phyloP scores from a whole-genome alignment of 2,888 invertebrate genomes.

The Drosophila suboccidentalis region DNA sequence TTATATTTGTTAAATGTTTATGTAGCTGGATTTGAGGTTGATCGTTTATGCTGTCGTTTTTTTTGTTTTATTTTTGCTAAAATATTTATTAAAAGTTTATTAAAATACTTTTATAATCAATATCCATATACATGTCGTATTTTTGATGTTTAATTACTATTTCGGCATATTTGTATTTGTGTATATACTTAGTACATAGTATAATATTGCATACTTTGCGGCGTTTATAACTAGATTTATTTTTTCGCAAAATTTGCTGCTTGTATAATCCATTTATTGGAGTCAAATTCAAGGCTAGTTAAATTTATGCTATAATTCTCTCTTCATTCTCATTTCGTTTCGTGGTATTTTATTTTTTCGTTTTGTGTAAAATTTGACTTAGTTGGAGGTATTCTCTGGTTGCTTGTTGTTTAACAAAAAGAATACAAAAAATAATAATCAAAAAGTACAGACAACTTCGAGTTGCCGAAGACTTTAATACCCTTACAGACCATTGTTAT shows the following conservation, averaged over 20 bases:
- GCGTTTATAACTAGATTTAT: conserved; percentile 69
- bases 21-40: conserved; percentile 38
- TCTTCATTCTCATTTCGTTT: conserved; percentile 16
- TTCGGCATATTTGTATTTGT: conserved; percentile 27
- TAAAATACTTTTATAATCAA: conserved; percentile 77
- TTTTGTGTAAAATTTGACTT: conserved; percentile 58
- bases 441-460: conserved; percentile 10
- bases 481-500: conserved; percentile 2
- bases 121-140: conserved; percentile 71
- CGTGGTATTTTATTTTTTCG: conserved; percentile 13
- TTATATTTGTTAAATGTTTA: conserved; percentile 11
- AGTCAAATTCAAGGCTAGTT: conserved; percentile 77
- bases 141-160: conserved; percentile 43
- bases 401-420: conserved; percentile 8
- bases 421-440: background rate
- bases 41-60: conserved; percentile 36
- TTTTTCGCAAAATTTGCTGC: conserved; percentile 42
- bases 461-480: conserved; percentile 1
- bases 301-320: conserved; percentile 67
- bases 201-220: conserved; percentile 81
- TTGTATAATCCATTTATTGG: conserved; percentile 53
- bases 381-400: conserved; percentile 75
- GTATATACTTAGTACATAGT: conserved; percentile 59
- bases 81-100: conserved; percentile 81
- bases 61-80: conserved; percentile 69